Conservation (phyloP, 1,140 invertebrate species). For the Hylaeus volcanicus region DNA sequence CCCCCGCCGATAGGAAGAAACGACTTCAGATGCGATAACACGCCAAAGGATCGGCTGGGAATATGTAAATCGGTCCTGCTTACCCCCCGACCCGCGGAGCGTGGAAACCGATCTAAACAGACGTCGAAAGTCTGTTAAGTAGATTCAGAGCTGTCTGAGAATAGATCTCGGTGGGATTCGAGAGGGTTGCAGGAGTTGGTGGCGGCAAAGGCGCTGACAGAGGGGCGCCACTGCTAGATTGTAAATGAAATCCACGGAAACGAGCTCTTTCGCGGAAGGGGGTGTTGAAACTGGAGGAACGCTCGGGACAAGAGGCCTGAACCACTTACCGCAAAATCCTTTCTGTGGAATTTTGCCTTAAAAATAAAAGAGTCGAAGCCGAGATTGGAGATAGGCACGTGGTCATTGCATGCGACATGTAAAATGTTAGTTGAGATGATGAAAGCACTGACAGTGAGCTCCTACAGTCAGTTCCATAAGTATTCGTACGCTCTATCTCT, state of each 20-base stretch:
- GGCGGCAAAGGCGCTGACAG: not conserved
- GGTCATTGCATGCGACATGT: too few species aligned
- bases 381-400: constrained; percentile 7
- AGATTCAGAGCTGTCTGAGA: constrained; percentile 58
- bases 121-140: constrained; percentile 46
- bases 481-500: too few species aligned
- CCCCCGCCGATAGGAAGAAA: constrained; percentile 15
- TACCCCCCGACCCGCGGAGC: not conserved
- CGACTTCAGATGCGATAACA: constrained; percentile 42
- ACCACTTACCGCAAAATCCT: constrained; percentile 22
- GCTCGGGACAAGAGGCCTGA: too few species aligned
- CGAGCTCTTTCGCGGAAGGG: constrained; percentile 24
- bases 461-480: too few species aligned
- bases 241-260: constrained; percentile 64
- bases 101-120: constrained; percentile 54
- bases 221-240: constrained; percentile 12
- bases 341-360: constrained; percentile 52
- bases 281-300: not conserved
- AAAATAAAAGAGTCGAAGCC: constrained; percentile 31
- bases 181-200: constrained; percentile 20
- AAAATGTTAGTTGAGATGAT: too few species aligned
- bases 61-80: constrained; percentile 54
- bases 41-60: constrained; percentile 41
- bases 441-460: too few species aligned
- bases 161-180: constrained; percentile 59